Base-by-base conservation (phyloP, 2,113 vertebrate species). In the Neomonachus schauinslandi region DNA sequence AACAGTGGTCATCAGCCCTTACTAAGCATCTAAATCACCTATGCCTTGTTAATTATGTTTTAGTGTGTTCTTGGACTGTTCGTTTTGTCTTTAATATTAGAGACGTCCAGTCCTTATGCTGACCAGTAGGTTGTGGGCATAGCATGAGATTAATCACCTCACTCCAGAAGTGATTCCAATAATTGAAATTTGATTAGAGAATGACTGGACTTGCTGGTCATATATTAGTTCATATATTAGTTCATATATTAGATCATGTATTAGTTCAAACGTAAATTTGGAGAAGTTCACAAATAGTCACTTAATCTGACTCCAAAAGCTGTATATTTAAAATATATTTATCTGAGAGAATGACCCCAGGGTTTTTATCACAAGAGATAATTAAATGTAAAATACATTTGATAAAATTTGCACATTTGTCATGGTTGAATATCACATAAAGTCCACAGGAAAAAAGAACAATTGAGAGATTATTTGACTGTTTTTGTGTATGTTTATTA, bases 351-450 rank as follows among this genome's bases (percentile, higher is more conserved):
- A 85, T 90, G 36, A 67, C 21, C 4, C 6, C 7, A 92, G 31
- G 49, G 18, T 55, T 63, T 86, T 81, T 83, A 67, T 49, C 22
- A 57, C 2, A 87, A 84, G 36, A 93, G 21, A 36, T 65, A 85
- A 53, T 79, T 88, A 93, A 76, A 96, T 91, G 88, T 84, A 95
- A 96, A 93, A 74, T 88, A 51, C 0, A 4, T 59, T 86, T 80
- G 8, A 15, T 84, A 96, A 86, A 65, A 42, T 83, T 61, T 86
- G 33, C 39, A 89, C 46, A 71, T 42, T 33, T 57, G 2, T 81
- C 59, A 24, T 49, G 46, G 63, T 33, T 77, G 33, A 92, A 33
- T 95, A 55, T 67, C 4, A 80, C 22, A 53, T 77, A 42, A 98
- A 95, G 21, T 82, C 49, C 39, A 55, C 6, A 89, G 28, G 8